phyloP scores from a whole-genome alignment of 2,888 invertebrate genomes.

The Sclerodermus sp. region DNA sequence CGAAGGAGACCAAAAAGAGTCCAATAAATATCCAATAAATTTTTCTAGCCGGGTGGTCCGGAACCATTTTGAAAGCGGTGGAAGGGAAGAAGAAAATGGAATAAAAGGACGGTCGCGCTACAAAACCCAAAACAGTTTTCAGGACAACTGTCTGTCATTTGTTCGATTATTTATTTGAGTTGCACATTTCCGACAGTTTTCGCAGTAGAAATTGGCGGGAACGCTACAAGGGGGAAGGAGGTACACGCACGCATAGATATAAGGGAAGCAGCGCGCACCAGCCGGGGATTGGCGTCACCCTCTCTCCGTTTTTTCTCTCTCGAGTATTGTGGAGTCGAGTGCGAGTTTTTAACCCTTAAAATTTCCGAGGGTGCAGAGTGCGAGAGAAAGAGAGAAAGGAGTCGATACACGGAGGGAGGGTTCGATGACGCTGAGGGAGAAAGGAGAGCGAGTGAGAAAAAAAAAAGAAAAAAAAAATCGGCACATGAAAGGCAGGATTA shows the following conservation, averaged over 20 bases:
- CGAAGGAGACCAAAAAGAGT: no score
- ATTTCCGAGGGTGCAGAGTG: slow-evolving; percentile 41
- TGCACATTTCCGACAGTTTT: neutral
- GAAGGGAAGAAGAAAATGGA: slow-evolving; percentile 16
- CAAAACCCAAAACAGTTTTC: slow-evolving; percentile 56
- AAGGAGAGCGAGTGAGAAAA: slow-evolving; percentile 6
- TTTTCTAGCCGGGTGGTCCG: slow-evolving; percentile 49
- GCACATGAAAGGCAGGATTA: slow-evolving; percentile 54
- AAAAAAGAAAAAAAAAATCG: slow-evolving; percentile 46
- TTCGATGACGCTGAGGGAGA: slow-evolving; percentile 25
- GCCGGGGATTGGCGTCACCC: slow-evolving; percentile 31
- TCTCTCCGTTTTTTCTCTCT: slow-evolving; percentile 22
- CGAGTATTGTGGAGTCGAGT: slow-evolving; percentile 54
- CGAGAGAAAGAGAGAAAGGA: neutral
- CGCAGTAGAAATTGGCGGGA: neutral
- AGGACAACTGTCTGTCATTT: slow-evolving; percentile 55
- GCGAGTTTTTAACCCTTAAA: slow-evolving; percentile 57
- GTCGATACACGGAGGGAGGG: slow-evolving; percentile 27
- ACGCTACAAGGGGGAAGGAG: slow-evolving; percentile 3
- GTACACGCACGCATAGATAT: slow-evolving; percentile 1
- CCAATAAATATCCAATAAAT: slow-evolving; percentile 58
- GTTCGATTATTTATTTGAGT: slow-evolving; percentile 44
- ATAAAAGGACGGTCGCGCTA: slow-evolving; percentile 44
- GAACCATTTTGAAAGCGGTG: slow-evolving; percentile 2
- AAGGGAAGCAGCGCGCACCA: slow-evolving; percentile 9